phyloP scores from a whole-genome alignment of 2,888 invertebrate species.

The Melinaea menophilus region DNA sequence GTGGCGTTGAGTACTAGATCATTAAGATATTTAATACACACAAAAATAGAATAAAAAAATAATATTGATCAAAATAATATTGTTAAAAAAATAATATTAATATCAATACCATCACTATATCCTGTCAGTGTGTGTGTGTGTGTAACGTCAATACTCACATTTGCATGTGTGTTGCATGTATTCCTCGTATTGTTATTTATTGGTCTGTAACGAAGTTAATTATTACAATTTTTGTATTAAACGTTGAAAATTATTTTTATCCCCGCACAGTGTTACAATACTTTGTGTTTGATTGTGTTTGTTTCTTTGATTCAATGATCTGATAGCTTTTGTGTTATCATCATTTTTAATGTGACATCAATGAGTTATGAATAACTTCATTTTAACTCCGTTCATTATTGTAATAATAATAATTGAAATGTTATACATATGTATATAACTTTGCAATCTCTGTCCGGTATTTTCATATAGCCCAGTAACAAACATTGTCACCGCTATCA shows the following conservation, averaged over 20 bases:
- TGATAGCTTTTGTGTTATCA: background rate
- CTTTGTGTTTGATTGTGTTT: constrained; percentile 24
- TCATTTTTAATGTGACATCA: background rate
- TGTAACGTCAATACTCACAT: constrained; percentile 29
- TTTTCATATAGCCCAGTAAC: too few species aligned
- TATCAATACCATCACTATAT: constrained; percentile 35
- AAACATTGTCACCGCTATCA: too few species aligned
- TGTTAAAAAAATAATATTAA: constrained; percentile 1
- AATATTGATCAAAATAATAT: background rate
- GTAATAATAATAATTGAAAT: too few species aligned
- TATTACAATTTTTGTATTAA: constrained; percentile 79
- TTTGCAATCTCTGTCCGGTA: too few species aligned
- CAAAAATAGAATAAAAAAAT: too few species aligned
- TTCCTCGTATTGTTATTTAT: constrained; percentile 78
- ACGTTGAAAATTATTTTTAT: constrained; percentile 78
- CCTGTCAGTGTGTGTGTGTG: constrained; percentile 23
- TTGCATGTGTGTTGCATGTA: constrained; percentile 69
- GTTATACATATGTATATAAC: too few species aligned
- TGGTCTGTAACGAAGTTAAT: constrained; percentile 78
- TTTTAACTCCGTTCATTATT: background rate
- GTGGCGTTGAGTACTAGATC: too few species aligned
- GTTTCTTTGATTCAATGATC: background rate
- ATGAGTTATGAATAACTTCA: background rate
- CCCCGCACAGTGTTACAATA: constrained; percentile 67
- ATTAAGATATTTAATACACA: too few species aligned